Conservation (phyloP, 2,888 invertebrate species). For the Micropterix aruncella region DNA sequence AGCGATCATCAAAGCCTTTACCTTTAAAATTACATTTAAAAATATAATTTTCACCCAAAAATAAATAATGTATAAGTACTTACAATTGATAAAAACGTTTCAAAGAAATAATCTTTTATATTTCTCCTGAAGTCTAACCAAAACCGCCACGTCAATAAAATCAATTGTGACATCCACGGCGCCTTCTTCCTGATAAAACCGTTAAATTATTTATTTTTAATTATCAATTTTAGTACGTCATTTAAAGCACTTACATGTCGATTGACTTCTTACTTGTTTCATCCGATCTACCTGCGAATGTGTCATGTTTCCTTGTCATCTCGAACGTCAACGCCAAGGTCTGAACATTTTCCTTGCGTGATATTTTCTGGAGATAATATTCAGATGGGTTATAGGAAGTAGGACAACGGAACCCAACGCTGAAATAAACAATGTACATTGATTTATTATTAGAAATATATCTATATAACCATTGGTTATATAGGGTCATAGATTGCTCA, state of each 20-base stretch:
- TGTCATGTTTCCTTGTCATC: no score
- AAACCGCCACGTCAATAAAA: slow-evolving; percentile 40
- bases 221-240: no score
- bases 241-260: no score
- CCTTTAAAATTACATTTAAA: slow-evolving; percentile 16
- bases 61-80: slow-evolving; percentile 9
- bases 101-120: slow-evolving; percentile 28
- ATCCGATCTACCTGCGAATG: no score
- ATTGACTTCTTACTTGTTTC: no score
- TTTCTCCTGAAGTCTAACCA: slow-evolving; percentile 39
- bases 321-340: no score
- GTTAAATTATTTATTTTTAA: no score
- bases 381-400: slow-evolving; percentile 48
- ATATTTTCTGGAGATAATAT: slow-evolving; percentile 30
- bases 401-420: slow-evolving; percentile 30
- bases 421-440: not conserved
- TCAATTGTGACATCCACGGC: slow-evolving; percentile 28
- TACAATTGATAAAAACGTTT: slow-evolving; percentile 28
- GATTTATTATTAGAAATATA: no score
- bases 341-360: not conserved
- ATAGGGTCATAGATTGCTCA: no score
- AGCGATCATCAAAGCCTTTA: slow-evolving; percentile 21
- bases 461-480: no score
- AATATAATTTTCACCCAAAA: not conserved
- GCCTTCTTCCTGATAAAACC: not conserved